Conservation (phyloP, 2,113 vertebrate genomes). For the Macquaria ambigua region DNA sequence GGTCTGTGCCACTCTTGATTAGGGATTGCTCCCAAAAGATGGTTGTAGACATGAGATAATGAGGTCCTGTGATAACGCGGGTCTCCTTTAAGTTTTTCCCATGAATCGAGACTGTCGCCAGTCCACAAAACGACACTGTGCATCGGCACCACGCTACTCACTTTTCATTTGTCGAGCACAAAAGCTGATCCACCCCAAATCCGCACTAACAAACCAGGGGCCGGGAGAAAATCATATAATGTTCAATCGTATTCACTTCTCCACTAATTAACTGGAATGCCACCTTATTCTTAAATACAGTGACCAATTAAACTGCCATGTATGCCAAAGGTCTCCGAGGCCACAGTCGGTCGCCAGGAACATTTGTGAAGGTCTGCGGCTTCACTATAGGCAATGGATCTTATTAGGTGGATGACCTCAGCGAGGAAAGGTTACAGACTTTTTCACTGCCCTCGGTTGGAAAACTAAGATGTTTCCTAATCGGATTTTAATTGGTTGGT, state of each 20-base stretch:
- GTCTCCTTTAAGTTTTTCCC: slow-evolving; percentile 90
- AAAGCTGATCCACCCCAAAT: slow-evolving; percentile 94
- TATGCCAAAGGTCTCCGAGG: slow-evolving; percentile 90
- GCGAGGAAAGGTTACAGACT: slow-evolving; percentile 82
- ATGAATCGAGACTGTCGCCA: slow-evolving; percentile 91
- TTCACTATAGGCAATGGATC: slow-evolving; percentile 89
- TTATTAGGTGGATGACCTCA: slow-evolving; percentile 88
- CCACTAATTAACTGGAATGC: slow-evolving; percentile 98
- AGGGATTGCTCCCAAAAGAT: slow-evolving; percentile 85
- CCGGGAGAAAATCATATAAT: slow-evolving; percentile 90
- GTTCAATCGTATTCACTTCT: slow-evolving; percentile 91
- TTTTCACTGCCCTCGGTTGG: slow-evolving; percentile 79
- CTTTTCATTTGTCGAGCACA: slow-evolving; percentile 93
- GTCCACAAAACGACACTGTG: slow-evolving; percentile 91
- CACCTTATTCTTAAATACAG: slow-evolving; percentile 87
- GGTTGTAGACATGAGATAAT: slow-evolving; percentile 91
- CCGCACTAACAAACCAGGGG: slow-evolving; percentile 90
- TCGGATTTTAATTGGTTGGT: slow-evolving; percentile 87
- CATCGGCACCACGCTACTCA: slow-evolving; percentile 91
- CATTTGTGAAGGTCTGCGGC: slow-evolving; percentile 88
- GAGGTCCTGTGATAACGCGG: slow-evolving; percentile 87
- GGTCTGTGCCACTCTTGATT: slow-evolving; percentile 86
- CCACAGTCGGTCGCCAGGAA: slow-evolving; percentile 86
- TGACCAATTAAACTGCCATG: slow-evolving; percentile 92
- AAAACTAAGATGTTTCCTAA: slow-evolving; percentile 85